These are phyloP conservation scores for Atherinosoma microstoma DNA, from an alignment of 2,797 vertebrate genomes.

Conservation along the genomic window DNA sequence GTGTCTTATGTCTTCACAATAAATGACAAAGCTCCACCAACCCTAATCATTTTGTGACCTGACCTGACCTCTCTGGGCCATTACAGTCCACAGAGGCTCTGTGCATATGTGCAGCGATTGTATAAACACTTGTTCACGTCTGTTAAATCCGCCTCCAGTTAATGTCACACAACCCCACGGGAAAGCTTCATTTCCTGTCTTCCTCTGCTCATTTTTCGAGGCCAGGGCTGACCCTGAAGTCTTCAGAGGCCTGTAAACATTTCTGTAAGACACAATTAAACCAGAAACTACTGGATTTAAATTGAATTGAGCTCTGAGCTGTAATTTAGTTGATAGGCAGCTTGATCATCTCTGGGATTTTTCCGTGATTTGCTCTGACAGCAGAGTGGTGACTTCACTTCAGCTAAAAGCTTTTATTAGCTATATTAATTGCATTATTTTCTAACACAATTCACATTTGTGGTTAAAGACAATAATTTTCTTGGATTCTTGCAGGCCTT, in stretches of 20 bases:
- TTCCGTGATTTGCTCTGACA: constrained; percentile 3
- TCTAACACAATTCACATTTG: neutral
- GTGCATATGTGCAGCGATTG: constrained; percentile 25
- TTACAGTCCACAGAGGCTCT: constrained; percentile 16
- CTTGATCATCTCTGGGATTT: constrained; percentile 20
- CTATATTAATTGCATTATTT: neutral
- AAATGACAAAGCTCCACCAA: constrained; percentile 28
- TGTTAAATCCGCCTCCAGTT: constrained; percentile 52
- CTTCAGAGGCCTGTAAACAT: constrained; percentile 34
- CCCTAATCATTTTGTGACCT: constrained; percentile 16
- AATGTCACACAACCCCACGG: constrained; percentile 58
- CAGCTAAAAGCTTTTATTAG: constrained; percentile 7
- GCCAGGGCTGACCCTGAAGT: constrained; percentile 30
- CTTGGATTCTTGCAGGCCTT: neutral
- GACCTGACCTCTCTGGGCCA: constrained; percentile 21
- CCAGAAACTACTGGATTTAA: constrained; percentile 24
- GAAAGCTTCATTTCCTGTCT: constrained; percentile 62
- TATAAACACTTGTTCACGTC: constrained; percentile 42
- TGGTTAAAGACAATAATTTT: neutral
- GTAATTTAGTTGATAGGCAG: constrained; percentile 10
- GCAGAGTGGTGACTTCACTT: neutral
- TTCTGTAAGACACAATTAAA: constrained; percentile 27
- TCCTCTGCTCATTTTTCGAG: constrained; percentile 24
- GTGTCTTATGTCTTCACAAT: constrained; percentile 37
- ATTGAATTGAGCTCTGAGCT: constrained; percentile 19